Percentiles rank a stretch among this genome's conserved stretches.
phyloP scores from a whole-genome alignment of 1,140 invertebrate genomes.

The Delia radicum region DNA sequence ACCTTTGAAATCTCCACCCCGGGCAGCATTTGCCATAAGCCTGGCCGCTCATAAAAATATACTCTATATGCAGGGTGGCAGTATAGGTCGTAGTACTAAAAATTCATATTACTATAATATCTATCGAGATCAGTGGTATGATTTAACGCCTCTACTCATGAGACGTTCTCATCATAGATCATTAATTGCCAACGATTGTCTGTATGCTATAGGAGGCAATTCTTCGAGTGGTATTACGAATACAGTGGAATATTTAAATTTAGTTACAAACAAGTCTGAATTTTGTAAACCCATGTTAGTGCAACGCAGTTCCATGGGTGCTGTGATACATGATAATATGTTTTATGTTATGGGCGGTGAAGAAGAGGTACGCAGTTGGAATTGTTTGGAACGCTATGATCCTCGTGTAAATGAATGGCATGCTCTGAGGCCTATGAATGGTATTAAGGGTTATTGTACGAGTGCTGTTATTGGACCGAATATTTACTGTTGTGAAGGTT shows the following conservation, averaged over 20 bases:
- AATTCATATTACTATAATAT: conserved; percentile 31
- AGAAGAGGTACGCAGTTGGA: conserved; percentile 24
- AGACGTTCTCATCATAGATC: conserved; percentile 31
- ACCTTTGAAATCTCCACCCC: conserved; percentile 24
- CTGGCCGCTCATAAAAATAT: conserved; percentile 28
- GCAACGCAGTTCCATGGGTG: conserved; percentile 29
- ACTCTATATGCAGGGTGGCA: conserved; percentile 30
- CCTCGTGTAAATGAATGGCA: conserved; percentile 26
- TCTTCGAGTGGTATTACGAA: conserved; percentile 13
- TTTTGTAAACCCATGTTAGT: conserved; percentile 28
- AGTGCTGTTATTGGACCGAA: conserved; percentile 25
- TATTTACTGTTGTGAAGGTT: conserved; percentile 32
- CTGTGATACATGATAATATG: conserved; percentile 25
- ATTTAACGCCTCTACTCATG: conserved; percentile 16
- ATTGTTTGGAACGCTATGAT: conserved; percentile 29
- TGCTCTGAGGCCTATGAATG: conserved; percentile 24
- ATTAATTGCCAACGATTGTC: conserved; percentile 22
- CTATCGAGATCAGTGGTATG: conserved; percentile 31
- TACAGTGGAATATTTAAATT: conserved; percentile 29
- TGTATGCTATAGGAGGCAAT: conserved; percentile 32
- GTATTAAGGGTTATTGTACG: conserved; percentile 30
- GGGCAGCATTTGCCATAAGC: conserved; percentile 30
- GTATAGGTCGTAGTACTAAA: conserved; percentile 19
- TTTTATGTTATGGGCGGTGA: conserved; percentile 34
- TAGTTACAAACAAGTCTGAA: conserved; percentile 21